Evolutionary conservation across 1,140 invertebrate species (phyloP), one percentile per base, ranked within the genome.

Genomic region (Sminthurides bifidus): DNA sequence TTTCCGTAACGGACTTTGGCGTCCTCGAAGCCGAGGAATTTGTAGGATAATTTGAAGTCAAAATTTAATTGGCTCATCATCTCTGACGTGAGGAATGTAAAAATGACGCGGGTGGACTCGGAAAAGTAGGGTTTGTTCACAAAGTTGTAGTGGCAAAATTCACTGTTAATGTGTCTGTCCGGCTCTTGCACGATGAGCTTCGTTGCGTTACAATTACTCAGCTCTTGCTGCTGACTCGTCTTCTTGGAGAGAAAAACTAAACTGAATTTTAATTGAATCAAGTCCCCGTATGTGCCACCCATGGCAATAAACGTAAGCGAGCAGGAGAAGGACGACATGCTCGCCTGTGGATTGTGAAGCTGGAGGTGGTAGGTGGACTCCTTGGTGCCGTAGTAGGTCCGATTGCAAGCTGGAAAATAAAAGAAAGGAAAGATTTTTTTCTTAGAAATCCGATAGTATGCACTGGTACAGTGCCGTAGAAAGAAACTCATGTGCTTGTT

Each of bases 261-360:
- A 19, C 35, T 30, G 30, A 60, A 60, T 29, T 55, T 75, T 68
- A 88, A 84, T 72, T 85, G 82, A 4, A 90, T 83, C 52, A 90
- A 77, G 67, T 89, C 85, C 30, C 85, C 87, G 68, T 85, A 81
- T 51, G 78, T 78, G 59, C 81, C 81, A 26, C 85, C 85, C 57
- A 83, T 84, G 58, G 86, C 86, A 46, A 85, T 88, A 71, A 89
- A 88, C 48, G 85, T 89, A 62, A 90, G 77, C 70, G 87, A 85
- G 69, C 87, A 89, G 41, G 87, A 74, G 71, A 87, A 87, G 1
- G 87, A 85, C 64, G 84, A 52, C 23, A 41, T 40, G 17, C 10
- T 80, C 61, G 80, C 79, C 38, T 74, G 69, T n/a, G 81, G 79
- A 54, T 80, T 79, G 55, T 79, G 75, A 60, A 88, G 75, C 58